Percentiles rank a stretch among this genome's conserved stretches.
phyloP scores from a whole-genome alignment of 2,888 invertebrate genomes.

The Tetramorium bicarinatum region DNA sequence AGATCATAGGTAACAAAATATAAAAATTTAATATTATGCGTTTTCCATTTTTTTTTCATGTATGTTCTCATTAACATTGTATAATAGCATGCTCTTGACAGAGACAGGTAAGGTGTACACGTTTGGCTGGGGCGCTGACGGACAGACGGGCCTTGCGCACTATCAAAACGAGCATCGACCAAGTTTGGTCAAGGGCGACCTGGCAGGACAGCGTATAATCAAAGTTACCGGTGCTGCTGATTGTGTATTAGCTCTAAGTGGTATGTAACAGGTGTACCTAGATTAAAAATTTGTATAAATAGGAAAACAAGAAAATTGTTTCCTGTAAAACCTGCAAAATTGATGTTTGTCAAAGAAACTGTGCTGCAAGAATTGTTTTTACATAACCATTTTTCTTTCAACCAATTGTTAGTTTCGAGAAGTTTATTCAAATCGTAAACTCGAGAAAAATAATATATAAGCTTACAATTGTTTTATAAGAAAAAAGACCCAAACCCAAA shows the following conservation, averaged over 20 bases:
- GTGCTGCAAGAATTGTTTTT: too few species aligned
- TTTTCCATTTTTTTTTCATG: neutral
- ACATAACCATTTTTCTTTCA: too few species aligned
- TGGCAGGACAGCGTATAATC: slow-evolving; percentile 93
- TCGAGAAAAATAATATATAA: too few species aligned
- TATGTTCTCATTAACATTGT: slow-evolving; percentile 63
- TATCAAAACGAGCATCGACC: slow-evolving; percentile 89
- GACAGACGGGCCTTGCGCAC: slow-evolving; percentile 95
- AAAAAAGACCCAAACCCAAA: too few species aligned
- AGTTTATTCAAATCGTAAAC: too few species aligned
- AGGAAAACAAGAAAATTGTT: too few species aligned
- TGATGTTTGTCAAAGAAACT: too few species aligned
- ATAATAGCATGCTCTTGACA: slow-evolving; percentile 91
- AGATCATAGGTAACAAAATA: slow-evolving; percentile 91
- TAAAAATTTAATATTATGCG: neutral
- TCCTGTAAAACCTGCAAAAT: too few species aligned
- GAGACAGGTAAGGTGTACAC: slow-evolving; percentile 93
- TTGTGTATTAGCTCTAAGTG: slow-evolving; percentile 95
- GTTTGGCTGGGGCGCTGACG: slow-evolving; percentile 98
- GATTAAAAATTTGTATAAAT: neutral
- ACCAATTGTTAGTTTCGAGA: too few species aligned
- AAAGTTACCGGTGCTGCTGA: slow-evolving; percentile 94
- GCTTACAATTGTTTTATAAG: too few species aligned
- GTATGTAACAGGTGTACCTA: slow-evolving; percentile 85
- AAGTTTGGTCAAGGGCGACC: slow-evolving; percentile 92